Conservation (phyloP, 2,888 invertebrate genomes). For the Cheilosia soror region DNA sequence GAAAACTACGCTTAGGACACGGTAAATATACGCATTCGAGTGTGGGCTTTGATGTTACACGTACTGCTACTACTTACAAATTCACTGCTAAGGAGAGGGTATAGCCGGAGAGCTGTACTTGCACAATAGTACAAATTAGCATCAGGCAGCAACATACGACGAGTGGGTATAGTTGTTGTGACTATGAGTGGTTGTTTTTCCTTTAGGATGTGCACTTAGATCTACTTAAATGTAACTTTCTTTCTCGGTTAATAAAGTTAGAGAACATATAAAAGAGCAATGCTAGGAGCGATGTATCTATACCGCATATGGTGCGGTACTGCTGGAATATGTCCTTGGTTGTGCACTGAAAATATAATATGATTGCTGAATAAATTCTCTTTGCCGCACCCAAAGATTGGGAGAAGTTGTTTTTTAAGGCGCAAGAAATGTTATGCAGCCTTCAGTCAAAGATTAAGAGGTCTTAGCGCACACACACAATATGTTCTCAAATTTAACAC, state of each 20-base stretch:
- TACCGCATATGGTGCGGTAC: no score
- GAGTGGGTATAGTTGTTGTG: neutral
- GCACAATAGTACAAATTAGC: conserved; percentile 42
- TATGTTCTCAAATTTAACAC: no score
- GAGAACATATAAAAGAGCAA: conserved; percentile 1
- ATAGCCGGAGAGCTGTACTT: neutral
- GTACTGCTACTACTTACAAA: neutral
- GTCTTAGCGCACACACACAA: no score
- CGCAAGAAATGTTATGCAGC: no score
- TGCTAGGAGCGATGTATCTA: neutral
- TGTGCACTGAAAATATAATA: no score
- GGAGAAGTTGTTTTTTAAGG: no score
- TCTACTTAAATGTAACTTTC: conserved; percentile 16
- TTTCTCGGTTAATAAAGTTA: conserved; percentile 10
- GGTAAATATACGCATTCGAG: conserved; percentile 25
- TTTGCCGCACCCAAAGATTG: no score
- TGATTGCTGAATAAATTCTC: no score
- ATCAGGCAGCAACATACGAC: neutral
- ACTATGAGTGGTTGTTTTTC: neutral
- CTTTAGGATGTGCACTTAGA: conserved; percentile 13
- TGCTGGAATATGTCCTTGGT: no score
- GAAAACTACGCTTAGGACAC: conserved; percentile 8
- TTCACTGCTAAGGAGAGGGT: conserved; percentile 6
- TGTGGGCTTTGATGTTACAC: conserved; percentile 9
- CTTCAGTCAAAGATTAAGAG: no score